These are phyloP conservation scores for Chloroceryle inda DNA, from an alignment of 2,797 vertebrate genomes.

Conservation along the genomic window DNA sequence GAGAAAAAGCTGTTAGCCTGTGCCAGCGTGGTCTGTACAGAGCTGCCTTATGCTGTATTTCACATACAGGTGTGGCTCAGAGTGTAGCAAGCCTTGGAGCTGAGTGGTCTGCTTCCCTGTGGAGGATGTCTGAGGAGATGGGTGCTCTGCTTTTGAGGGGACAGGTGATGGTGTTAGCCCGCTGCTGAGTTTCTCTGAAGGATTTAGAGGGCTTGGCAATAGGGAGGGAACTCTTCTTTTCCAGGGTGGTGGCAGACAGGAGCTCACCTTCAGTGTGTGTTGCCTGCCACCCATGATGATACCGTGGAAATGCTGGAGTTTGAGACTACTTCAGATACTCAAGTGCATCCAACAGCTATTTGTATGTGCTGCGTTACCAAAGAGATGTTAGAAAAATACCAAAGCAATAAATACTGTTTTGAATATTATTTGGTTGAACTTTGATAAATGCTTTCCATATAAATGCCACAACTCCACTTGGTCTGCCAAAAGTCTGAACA, in stretches of 20 bases:
- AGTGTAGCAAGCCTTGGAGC: background rate
- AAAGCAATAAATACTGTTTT: conserved; percentile 53
- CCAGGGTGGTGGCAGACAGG: background rate
- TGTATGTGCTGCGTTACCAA: background rate
- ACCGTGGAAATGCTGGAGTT: background rate
- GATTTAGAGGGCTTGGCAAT: background rate
- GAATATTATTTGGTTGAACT: conserved; percentile 58
- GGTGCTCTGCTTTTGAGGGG: background rate
- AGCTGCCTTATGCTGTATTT: background rate
- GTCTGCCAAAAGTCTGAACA: conserved; percentile 6
- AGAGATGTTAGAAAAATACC: conserved; percentile 57
- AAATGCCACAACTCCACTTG: background rate
- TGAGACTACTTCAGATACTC: background rate
- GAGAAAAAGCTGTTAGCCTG: background rate
- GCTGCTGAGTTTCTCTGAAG: background rate
- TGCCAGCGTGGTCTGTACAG: rapidly evolving
- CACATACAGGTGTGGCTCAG: background rate
- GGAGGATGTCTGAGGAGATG: rapidly evolving
- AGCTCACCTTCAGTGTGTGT: background rate
- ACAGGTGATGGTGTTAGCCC: background rate
- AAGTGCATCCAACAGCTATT: background rate
- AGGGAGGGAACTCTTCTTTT: background rate
- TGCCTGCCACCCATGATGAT: background rate
- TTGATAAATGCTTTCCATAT: conserved; percentile 58
- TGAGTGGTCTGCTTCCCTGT: background rate